Conservation (phyloP, 2,113 vertebrate genomes). For the Fregata magnificens region DNA sequence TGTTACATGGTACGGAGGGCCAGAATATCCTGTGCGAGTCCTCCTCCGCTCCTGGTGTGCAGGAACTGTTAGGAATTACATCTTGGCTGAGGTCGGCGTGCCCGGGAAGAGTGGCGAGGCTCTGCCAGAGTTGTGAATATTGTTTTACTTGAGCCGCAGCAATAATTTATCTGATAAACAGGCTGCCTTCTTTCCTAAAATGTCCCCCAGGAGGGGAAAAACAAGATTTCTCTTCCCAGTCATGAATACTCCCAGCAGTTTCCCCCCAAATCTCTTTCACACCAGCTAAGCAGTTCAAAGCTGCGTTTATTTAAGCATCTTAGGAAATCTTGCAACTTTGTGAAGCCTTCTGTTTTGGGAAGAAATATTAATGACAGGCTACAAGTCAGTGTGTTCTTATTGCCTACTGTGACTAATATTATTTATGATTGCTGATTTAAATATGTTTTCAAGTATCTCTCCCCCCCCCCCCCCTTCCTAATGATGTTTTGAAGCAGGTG, state of each 20-base stretch:
- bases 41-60: not conserved
- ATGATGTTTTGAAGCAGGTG: not conserved
- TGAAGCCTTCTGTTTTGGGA: not conserved
- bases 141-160: not conserved
- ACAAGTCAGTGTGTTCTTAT: not conserved
- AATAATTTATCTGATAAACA: not conserved
- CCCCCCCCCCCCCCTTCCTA: too few relatives aligned
- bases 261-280: not conserved
- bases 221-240: not conserved
- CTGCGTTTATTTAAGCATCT: not conserved
- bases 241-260: not conserved
- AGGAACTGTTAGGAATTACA: not conserved
- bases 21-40: not conserved
- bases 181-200: not conserved
- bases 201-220: not conserved
- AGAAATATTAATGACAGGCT: not conserved
- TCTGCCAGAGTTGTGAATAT: not conserved
- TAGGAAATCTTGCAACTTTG: constrained; percentile 21
- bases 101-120: not conserved
- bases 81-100: not conserved
- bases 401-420: not conserved
- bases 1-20: not conserved
- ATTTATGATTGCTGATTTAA: not conserved
- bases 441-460: not conserved
- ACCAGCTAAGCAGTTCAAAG: not conserved